Conservation (phyloP, 2,113 vertebrate genomes). For the Dasyornis broadbenti region DNA sequence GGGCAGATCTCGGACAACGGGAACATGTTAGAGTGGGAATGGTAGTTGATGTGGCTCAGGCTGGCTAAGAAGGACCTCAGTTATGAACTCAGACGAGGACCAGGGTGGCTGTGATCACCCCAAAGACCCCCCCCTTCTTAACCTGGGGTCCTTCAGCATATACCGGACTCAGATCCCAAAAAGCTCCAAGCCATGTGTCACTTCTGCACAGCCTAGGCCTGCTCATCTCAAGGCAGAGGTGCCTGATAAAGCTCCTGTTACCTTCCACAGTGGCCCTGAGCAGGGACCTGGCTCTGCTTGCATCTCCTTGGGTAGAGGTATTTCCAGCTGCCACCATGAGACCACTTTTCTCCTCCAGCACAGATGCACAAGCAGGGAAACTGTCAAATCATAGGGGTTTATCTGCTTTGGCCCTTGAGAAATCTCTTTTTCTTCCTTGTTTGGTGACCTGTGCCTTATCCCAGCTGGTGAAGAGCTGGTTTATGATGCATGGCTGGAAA, state of each 20-base stretch:
- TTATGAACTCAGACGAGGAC: background rate
- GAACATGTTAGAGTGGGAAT: background rate
- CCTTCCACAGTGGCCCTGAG: background rate
- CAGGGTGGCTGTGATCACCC: background rate
- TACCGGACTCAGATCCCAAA: background rate
- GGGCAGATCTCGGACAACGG: background rate
- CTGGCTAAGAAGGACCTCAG: background rate
- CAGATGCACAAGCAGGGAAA: background rate
- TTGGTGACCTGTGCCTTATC: background rate
- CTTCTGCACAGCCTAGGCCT: background rate
- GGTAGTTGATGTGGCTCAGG: background rate
- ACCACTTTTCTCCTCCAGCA: background rate
- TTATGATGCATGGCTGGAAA: background rate
- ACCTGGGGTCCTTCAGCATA: background rate
- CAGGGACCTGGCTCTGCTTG: background rate
- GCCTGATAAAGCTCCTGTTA: background rate
- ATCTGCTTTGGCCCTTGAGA: background rate
- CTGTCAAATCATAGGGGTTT: background rate
- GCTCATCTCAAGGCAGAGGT: background rate
- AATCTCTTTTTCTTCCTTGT: background rate
- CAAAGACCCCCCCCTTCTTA: background rate
- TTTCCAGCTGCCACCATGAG: fast-evolving
- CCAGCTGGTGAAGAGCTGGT: background rate
- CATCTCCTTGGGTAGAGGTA: background rate
- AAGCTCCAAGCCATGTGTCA: background rate